Conservation (phyloP, 2,888 invertebrate genomes). For the Nephrotoma appendiculata region DNA sequence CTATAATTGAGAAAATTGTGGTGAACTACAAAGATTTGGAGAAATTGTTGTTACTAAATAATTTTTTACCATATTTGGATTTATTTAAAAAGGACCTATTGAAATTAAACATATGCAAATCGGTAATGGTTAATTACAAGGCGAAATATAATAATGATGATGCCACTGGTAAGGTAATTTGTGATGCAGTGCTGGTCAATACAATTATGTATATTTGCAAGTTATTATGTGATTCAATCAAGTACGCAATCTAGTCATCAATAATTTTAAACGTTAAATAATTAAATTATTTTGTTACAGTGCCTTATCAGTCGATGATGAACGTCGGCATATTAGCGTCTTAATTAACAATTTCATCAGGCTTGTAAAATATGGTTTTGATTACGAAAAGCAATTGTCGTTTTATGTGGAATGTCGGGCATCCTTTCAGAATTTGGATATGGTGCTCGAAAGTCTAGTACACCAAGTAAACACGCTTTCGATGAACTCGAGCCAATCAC, state of each 20-base stretch:
- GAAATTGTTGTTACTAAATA: constrained; percentile 56
- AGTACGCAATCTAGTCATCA: constrained; percentile 41
- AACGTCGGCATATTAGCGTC: constrained; percentile 70
- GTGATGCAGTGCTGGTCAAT: constrained; percentile 77
- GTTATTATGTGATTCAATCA: constrained; percentile 85
- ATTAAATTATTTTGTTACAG: constrained; percentile 33
- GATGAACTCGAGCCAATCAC: constrained; percentile 48
- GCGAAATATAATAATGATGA: constrained; percentile 12
- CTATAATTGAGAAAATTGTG: constrained; percentile 60
- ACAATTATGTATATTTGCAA: constrained; percentile 79
- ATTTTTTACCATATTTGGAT: constrained; percentile 81
- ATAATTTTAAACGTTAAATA: not conserved
- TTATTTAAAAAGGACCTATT: constrained; percentile 74
- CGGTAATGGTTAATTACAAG: constrained; percentile 51
- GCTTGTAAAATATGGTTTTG: constrained; percentile 66
- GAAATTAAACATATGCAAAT: constrained; percentile 72
- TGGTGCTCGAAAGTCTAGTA: constrained; percentile 70
- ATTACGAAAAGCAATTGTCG: constrained; percentile 80
- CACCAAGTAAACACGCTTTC: constrained; percentile 76
- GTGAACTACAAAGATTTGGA: constrained; percentile 64
- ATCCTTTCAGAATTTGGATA: constrained; percentile 79
- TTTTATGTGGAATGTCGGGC: constrained; percentile 90
- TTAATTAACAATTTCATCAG: constrained; percentile 68
- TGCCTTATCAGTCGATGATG: constrained; percentile 84
- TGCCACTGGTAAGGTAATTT: constrained; percentile 36